These are phyloP conservation scores for Phaetusa simplex DNA, from an alignment of 2,113 vertebrate species.

Conservation along the genomic window DNA sequence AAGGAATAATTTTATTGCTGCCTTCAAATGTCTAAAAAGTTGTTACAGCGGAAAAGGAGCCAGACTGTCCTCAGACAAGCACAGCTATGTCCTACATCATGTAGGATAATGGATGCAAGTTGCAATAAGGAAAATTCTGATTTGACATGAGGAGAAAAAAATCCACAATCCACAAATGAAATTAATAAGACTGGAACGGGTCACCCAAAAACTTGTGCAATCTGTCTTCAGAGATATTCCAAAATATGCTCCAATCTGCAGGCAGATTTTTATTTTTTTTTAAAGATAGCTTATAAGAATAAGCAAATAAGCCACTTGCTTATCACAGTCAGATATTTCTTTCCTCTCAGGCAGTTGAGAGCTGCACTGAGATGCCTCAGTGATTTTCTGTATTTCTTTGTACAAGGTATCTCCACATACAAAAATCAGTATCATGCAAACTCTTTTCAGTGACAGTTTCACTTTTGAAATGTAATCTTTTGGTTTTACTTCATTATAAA, in stretches of 20 bases:
- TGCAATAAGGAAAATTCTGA: not conserved
- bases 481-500: not conserved
- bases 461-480: not conserved
- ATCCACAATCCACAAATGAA: accelerated
- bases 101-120: not conserved
- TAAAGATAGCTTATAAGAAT: not conserved
- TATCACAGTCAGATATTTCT: not conserved
- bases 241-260: not conserved
- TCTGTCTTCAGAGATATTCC: not conserved
- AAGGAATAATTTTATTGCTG: not conserved
- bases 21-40: not conserved
- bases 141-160: not conserved
- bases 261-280: not conserved
- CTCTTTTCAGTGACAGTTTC: not conserved
- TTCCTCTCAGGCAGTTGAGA: not conserved
- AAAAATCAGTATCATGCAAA: not conserved
- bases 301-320: not conserved
- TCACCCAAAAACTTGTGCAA: not conserved
- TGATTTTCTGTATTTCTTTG: not conserved
- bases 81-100: not conserved
- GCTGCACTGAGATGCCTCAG: not conserved
- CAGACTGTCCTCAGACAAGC: not conserved
- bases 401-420: not conserved
- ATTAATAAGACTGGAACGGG: not conserved
- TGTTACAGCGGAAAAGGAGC: not conserved